A percentile compares a stretch with the other conserved stretches of the same genome.
Conservation (phyloP, 2,888 invertebrate species). For the Polydrusus pterygomalis region DNA sequence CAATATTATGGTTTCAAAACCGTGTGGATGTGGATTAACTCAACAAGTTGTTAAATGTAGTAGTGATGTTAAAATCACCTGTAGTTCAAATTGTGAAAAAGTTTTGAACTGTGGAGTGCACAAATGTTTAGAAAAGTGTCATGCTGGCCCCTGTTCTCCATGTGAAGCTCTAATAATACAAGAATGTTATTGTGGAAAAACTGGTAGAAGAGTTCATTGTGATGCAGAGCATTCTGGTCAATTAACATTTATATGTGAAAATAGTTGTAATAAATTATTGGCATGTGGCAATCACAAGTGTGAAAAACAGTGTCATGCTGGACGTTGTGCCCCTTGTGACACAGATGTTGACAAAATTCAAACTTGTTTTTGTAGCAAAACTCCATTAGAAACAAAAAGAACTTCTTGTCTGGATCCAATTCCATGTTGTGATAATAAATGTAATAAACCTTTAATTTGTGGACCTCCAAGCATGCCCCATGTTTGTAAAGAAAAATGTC, state of each 20-base stretch:
- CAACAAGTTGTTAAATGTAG: constrained; percentile 82
- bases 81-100: constrained; percentile 84
- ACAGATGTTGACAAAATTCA: constrained; percentile 77
- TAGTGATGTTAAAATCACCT: constrained; percentile 81
- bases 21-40: constrained; percentile 86
- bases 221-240: constrained; percentile 73
- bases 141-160: constrained; percentile 83
- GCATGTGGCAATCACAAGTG: constrained; percentile 81
- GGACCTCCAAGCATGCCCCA: constrained; percentile 81
- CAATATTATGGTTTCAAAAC: constrained; percentile 78
- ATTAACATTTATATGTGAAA: constrained; percentile 77
- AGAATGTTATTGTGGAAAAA: constrained; percentile 83
- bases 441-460: constrained; percentile 80
- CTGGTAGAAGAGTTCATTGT: constrained; percentile 78
- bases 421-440: constrained; percentile 85
- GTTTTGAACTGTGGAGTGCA: constrained; percentile 86
- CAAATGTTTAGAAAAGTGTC: constrained; percentile 83
- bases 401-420: constrained; percentile 86
- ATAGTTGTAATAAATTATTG: constrained; percentile 77
- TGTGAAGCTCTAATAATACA: constrained; percentile 82
- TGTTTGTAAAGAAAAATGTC: constrained; percentile 80
- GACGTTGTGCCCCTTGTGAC: constrained; percentile 79
- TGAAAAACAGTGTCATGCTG: constrained; percentile 79
- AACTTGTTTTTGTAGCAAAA: constrained; percentile 87
- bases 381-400: constrained; percentile 73